These are phyloP conservation scores for Hyperoplus immaculatus DNA, from an alignment of 2,797 vertebrate genomes.

Conservation along the genomic window DNA sequence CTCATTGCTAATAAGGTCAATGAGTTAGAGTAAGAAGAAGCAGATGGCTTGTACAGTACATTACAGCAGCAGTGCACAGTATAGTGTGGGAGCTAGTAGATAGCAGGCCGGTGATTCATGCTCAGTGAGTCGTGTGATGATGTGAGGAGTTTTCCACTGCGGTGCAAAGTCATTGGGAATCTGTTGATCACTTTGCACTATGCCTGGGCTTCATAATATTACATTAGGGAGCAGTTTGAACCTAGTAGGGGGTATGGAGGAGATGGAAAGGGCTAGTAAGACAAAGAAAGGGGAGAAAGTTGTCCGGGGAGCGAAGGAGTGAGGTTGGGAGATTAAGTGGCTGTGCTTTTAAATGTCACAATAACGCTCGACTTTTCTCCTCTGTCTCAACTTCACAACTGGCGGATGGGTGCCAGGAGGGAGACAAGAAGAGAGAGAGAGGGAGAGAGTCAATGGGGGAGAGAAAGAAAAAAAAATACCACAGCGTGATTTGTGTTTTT, in stretches of 20 bases:
- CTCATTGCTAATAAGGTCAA: slow-evolving; percentile 82
- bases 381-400: slow-evolving; percentile 48
- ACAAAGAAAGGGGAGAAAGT: slow-evolving; percentile 17
- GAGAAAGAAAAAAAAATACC: slow-evolving; percentile 28
- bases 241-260: slow-evolving; percentile 56
- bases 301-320: slow-evolving; percentile 34
- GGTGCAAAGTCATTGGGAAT: slow-evolving; percentile 74
- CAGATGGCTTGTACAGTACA: slow-evolving; percentile 77
- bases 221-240: slow-evolving; percentile 76
- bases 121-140: slow-evolving; percentile 74
- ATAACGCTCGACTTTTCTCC: slow-evolving; percentile 58
- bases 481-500: slow-evolving; percentile 50
- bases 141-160: slow-evolving; percentile 75
- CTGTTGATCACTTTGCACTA: slow-evolving; percentile 76
- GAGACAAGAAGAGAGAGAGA: slow-evolving; percentile 7
- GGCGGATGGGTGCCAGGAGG: slow-evolving; percentile 52
- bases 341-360: slow-evolving; percentile 74
- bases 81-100: slow-evolving; percentile 46
- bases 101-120: slow-evolving; percentile 76
- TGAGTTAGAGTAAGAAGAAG: slow-evolving; percentile 74
- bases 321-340: slow-evolving; percentile 72
- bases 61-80: slow-evolving; percentile 65
- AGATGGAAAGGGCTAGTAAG: slow-evolving; percentile 15
- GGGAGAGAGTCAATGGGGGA: slow-evolving; percentile 42
- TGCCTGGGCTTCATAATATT: slow-evolving; percentile 69